These are phyloP conservation scores for Anagrus nilaparvatae DNA, from an alignment of 1,140 invertebrate species.

Conservation along the genomic window DNA sequence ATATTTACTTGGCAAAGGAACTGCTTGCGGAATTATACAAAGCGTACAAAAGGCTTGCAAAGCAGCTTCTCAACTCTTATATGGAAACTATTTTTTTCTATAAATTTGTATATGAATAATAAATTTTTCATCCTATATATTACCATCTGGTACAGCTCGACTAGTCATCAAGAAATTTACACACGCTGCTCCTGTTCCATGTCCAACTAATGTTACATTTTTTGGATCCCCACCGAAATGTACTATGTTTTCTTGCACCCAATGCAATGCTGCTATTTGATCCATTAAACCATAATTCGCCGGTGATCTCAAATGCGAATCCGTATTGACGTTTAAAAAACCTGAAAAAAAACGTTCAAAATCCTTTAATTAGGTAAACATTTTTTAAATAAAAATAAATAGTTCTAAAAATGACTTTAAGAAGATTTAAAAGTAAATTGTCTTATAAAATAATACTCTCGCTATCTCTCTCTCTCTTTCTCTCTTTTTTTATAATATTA, in stretches of 20 bases:
- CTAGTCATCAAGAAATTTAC: constrained; percentile 91
- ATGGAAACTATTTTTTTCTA: no score
- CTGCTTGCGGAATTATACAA: no score
- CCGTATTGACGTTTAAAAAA: constrained; percentile 79
- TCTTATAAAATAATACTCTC: background rate
- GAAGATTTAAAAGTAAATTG: no score
- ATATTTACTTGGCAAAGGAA: no score
- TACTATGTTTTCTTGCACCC: constrained; percentile 89
- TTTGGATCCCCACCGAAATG: constrained; percentile 85
- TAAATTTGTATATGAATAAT: no score
- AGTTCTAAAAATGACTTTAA: no score
- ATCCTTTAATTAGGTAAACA: background rate
- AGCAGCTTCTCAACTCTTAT: no score
- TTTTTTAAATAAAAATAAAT: no score
- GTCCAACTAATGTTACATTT: constrained; percentile 90
- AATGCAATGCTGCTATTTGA: constrained; percentile 85
- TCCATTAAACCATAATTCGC: constrained; percentile 95
- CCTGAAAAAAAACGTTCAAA: constrained; percentile 49
- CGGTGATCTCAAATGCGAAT: constrained; percentile 68
- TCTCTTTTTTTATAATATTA: background rate
- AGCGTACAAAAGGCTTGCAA: no score
- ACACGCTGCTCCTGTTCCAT: constrained; percentile 89
- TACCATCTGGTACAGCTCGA: constrained; percentile 84
- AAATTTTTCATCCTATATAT: no score
- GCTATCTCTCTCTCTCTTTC: background rate